Evolutionary conservation across 2,113 vertebrate species (phyloP), one percentile per base, ranked within the genome.

Genomic region (Hippolais icterina): DNA sequence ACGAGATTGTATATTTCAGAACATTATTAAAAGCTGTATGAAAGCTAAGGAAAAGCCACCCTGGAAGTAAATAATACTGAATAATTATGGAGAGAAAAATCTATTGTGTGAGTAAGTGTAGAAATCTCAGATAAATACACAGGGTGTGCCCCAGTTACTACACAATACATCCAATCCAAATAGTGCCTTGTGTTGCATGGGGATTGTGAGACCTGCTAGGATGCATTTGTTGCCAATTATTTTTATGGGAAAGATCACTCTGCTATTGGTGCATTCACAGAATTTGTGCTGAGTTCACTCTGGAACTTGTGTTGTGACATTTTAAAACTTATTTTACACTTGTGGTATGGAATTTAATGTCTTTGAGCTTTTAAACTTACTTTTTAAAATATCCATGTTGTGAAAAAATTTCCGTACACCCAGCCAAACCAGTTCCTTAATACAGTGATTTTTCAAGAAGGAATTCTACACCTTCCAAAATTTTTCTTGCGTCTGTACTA

Each of bases 381-480:
- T 65, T 80, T 85, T 89, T 3, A 49, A 87, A 89, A 50, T 70
- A 74, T 27, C 13, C 2, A 12, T 2, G 0, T 88, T 95, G 87
- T 80, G 82, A 90, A 96, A 93, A 47, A 46, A 44, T 65, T 80
- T 46, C 52, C 66, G n/a, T 5, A 31, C 10, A 70, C 19, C 74
- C 66, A 70, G 87, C 77, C 84, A 83, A 95, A 83, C 84, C 44
- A 50, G 61, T 93, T 96, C 21, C 52, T 87, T 80, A 76, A 57
- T 28, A 74, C 10, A 41, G 6, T 69, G 75, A 91, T 70, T 91
- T 91, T 93, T 96, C 87, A 66, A 79, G 57, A 93, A 60, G 57
- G 63, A 75, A 87, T 85, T 53, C 46, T 53, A 19, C 4, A 1
- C 1, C 0, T 85, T 96, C 29, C 46, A 80, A 83, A 94, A 83